Evolutionary conservation across 2,797 vertebrate species (phyloP).

Genomic region (Halcyon leucocephala): DNA sequence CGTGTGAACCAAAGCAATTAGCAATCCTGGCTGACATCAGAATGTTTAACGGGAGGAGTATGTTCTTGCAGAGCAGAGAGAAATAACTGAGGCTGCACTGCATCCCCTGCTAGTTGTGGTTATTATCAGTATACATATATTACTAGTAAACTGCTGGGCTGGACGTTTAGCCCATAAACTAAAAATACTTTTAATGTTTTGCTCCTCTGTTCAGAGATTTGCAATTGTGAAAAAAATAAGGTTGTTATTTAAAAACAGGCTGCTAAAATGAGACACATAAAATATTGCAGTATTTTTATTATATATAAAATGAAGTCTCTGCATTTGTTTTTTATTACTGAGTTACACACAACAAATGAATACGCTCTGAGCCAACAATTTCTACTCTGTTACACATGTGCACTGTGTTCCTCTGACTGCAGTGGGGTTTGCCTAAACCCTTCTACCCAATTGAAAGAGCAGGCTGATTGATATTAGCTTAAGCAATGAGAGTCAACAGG

Average conservation of each 20-base stretch:
- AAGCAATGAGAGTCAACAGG: slow-evolving; percentile 66
- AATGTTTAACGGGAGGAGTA: slow-evolving; percentile 33
- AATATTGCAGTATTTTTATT: slow-evolving; percentile 67
- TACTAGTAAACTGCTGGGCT: slow-evolving; percentile 58
- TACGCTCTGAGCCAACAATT: slow-evolving; percentile 60
- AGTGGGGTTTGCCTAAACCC: slow-evolving; percentile 36
- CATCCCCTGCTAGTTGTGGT: slow-evolving; percentile 61
- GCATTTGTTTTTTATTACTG: slow-evolving; percentile 73
- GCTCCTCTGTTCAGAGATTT: slow-evolving; percentile 60
- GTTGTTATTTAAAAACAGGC: slow-evolving; percentile 64
- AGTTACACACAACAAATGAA: slow-evolving; percentile 72
- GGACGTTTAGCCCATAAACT: slow-evolving; percentile 57
- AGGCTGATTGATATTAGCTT: slow-evolving; percentile 65
- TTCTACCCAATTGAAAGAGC: slow-evolving; percentile 56
- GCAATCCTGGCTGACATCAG: slow-evolving; percentile 32
- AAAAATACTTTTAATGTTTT: slow-evolving; percentile 67
- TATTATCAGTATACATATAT: slow-evolving; percentile 59
- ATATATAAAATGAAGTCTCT: slow-evolving; percentile 61
- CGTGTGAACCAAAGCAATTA: slow-evolving; percentile 19
- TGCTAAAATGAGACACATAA: slow-evolving; percentile 71
- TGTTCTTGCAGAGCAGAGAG: slow-evolving; percentile 28
- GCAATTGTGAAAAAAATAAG: slow-evolving; percentile 54
- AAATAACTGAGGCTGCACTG: slow-evolving; percentile 40
- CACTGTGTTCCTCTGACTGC: slow-evolving; percentile 44
- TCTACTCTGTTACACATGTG: slow-evolving; percentile 60